Evolutionary conservation across 1,140 invertebrate genomes (phyloP).

Genomic region (Drosophila triauraria): DNA sequence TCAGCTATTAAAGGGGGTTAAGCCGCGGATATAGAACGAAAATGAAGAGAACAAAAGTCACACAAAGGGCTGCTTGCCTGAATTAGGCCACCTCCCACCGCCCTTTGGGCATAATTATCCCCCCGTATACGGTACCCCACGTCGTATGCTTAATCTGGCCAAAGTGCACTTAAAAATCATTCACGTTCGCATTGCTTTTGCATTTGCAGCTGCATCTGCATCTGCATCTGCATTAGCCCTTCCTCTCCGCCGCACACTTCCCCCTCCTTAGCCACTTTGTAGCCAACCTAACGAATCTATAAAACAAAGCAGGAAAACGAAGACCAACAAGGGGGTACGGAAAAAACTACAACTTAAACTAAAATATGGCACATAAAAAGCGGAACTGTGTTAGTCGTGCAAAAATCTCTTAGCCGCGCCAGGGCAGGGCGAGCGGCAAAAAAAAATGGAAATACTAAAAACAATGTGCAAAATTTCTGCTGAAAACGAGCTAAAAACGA

Average conservation of each 20-base stretch:
- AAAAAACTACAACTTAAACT: conserved; percentile 39
- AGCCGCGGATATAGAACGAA: neutral
- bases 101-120: conserved; percentile 25
- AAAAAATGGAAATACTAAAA: conserved; percentile 49
- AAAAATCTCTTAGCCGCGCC: conserved; percentile 56
- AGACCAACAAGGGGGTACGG: conserved; percentile 22
- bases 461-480: conserved; percentile 46
- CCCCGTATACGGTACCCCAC: conserved; percentile 2
- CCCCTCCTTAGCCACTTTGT: conserved; percentile 51
- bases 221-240: conserved; percentile 53
- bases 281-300: conserved; percentile 73
- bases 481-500: conserved; percentile 77
- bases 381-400: conserved; percentile 74
- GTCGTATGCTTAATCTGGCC: conserved; percentile 75
- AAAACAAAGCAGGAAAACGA: conserved; percentile 46
- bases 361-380: conserved; percentile 64
- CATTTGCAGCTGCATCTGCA: conserved; percentile 31
- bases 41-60: conserved; percentile 35
- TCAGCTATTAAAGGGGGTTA: conserved; percentile 24
- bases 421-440: conserved; percentile 16
- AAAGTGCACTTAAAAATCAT: conserved; percentile 76
- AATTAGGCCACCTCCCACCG: conserved; percentile 35
- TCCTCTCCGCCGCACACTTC: conserved; percentile 1
- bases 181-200: conserved; percentile 60
- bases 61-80: neutral